Evolutionary conservation across 2,888 invertebrate genomes (phyloP).

Genomic region (Philereme transversata): DNA sequence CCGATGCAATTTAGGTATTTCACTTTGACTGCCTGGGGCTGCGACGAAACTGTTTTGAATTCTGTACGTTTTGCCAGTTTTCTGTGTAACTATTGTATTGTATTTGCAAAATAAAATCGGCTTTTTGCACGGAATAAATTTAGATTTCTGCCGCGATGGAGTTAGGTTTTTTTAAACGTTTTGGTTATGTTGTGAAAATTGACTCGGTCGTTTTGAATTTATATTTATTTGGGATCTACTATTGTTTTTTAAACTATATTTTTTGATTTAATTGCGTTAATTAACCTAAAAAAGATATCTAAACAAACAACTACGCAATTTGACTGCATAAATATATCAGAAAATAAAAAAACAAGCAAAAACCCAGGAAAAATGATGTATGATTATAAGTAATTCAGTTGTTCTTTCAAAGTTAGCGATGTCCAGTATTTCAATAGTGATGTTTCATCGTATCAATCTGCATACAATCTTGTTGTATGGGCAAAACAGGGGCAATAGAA

Average conservation of each 20-base stretch:
- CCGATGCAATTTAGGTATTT: conserved; percentile 39
- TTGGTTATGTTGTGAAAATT: not conserved
- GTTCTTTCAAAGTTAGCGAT: too few species aligned
- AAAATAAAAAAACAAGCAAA: too few species aligned
- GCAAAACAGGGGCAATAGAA: conserved; percentile 12
- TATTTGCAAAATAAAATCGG: conserved; percentile 34
- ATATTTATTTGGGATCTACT: too few species aligned
- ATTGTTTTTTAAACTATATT: too few species aligned
- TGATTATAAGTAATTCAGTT: too few species aligned
- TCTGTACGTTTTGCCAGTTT: conserved; percentile 27
- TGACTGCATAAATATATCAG: too few species aligned
- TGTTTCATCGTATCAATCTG: not conserved
- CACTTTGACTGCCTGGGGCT: conserved; percentile 28
- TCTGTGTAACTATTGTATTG: conserved; percentile 35
- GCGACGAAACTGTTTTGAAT: conserved; percentile 27
- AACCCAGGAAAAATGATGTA: too few species aligned
- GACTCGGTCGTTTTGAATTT: not conserved
- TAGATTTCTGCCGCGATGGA: conserved; percentile 11
- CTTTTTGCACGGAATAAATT: conserved; percentile 19
- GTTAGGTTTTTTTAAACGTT: conserved; percentile 17
- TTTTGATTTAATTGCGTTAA: too few species aligned
- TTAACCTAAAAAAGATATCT: too few species aligned
- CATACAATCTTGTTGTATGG: not conserved
- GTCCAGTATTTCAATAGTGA: too few species aligned
- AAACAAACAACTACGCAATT: too few species aligned